Percentiles rank a stretch among this genome's conserved stretches.
Conservation (phyloP, 2,797 vertebrate genomes). For the Paedocypris micromegethes region DNA sequence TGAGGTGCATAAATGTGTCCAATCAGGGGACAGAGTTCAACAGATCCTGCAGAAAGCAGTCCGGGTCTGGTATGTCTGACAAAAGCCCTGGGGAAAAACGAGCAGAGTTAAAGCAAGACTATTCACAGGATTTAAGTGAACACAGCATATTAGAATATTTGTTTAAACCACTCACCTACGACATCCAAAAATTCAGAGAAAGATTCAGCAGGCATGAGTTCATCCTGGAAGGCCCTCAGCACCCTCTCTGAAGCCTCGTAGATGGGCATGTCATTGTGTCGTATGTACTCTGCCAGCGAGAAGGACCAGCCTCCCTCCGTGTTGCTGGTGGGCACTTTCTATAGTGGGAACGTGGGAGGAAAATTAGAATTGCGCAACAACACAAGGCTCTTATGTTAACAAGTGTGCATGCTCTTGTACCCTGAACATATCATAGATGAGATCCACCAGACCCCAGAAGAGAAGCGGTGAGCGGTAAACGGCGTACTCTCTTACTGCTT, state of each 20-base stretch:
- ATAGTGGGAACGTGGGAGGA: constrained; percentile 6
- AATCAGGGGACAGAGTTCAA: constrained; percentile 92
- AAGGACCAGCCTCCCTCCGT: constrained; percentile 99
- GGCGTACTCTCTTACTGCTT: constrained; percentile 86
- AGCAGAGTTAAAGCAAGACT: not conserved
- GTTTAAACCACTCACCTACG: constrained; percentile 74
- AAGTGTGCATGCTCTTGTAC: constrained; percentile 58
- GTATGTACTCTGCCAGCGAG: constrained; percentile 94
- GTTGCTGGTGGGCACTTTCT: constrained; percentile 97
- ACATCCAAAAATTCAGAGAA: constrained; percentile 90
- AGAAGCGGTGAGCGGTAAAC: constrained; percentile 93
- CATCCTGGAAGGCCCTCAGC: constrained; percentile 95
- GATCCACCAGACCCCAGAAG: constrained; percentile 97
- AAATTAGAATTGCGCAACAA: not conserved
- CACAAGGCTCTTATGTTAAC: not conserved
- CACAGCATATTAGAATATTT: not conserved
- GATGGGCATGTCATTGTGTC: constrained; percentile 98
- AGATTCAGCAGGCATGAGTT: constrained; percentile 96
- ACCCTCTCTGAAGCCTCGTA: constrained; percentile 91
- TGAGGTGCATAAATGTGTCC: constrained; percentile 31
- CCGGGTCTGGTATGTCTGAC: constrained; percentile 84
- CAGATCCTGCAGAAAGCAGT: constrained; percentile 91
- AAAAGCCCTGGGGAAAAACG: constrained; percentile 78
- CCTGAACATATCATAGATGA: constrained; percentile 98
- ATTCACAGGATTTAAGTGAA: not conserved